These are phyloP conservation scores for Hypotaenidia okinawae DNA, from an alignment of 2,797 vertebrate genomes.

Conservation along the genomic window DNA sequence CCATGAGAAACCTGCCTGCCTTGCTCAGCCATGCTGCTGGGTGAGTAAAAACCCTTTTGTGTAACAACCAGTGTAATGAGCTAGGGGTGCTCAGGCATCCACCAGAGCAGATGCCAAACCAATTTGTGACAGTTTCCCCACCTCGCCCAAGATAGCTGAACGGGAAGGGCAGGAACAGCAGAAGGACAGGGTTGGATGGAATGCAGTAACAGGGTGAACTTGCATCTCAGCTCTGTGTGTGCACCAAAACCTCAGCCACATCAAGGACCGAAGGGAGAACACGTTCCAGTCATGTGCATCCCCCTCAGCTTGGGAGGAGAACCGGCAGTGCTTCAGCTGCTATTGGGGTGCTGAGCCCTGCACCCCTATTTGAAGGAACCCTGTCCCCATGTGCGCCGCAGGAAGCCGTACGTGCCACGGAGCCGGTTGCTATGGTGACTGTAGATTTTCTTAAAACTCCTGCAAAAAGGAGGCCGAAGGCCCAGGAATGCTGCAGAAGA, in stretches of 20 bases:
- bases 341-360: background rate
- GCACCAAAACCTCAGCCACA: background rate
- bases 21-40: background rate
- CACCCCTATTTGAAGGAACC: background rate
- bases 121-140: background rate
- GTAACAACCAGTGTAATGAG: background rate
- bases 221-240: rapidly evolving
- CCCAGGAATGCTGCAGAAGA: slow-evolving; percentile 9
- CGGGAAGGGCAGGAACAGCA: rapidly evolving
- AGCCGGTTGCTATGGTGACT: slow-evolving; percentile 71
- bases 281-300: rapidly evolving
- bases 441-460: slow-evolving; percentile 43
- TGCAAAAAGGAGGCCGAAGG: slow-evolving; percentile 14
- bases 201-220: background rate
- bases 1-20: background rate
- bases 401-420: background rate
- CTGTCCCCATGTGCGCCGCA: background rate
- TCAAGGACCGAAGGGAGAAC: rapidly evolving
- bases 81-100: background rate
- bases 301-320: background rate
- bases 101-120: background rate
- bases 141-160: background rate
- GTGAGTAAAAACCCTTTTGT: background rate
- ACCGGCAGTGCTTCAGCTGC: rapidly evolving
- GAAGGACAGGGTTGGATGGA: rapidly evolving